Percentiles rank a stretch among this genome's conserved stretches.
Conservation (phyloP, 1,140 invertebrate species). For the Brachionus paranguensis region DNA sequence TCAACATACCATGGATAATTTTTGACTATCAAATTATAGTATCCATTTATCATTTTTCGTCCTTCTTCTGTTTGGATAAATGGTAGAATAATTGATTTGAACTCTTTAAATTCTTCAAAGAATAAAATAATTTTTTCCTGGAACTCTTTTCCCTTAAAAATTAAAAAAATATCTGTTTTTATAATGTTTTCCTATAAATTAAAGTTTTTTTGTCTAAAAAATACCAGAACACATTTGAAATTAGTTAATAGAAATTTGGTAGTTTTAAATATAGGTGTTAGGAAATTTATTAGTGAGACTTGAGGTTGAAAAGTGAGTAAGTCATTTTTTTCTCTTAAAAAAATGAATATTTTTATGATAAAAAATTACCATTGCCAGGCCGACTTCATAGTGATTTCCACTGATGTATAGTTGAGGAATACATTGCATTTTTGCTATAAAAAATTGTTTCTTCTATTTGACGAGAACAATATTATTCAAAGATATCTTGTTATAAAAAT, state of each 20-base stretch:
- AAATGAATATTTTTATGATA: background rate
- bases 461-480: too few species aligned
- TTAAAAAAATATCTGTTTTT: background rate
- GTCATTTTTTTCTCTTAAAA: background rate
- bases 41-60: background rate
- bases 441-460: background rate
- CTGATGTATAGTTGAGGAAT: slow-evolving; percentile 1
- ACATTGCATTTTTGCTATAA: background rate
- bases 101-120: slow-evolving; percentile 16
- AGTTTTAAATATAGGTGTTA: too few species aligned
- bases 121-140: background rate
- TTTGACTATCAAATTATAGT: background rate
- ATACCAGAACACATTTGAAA: too few species aligned
- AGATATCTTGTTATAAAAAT: background rate
- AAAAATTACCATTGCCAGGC: background rate
- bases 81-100: background rate
- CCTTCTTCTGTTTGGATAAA: background rate
- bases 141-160: background rate
- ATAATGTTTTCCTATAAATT: background rate
- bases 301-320: too few species aligned
- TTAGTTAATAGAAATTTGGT: too few species aligned
- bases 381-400: slow-evolving; percentile 34
- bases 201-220: too few species aligned
- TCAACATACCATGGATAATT: slow-evolving; percentile 35
- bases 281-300: too few species aligned